Evolutionary conservation across 1,140 invertebrate genomes (phyloP).

Genomic region (Galleria mellonella): DNA sequence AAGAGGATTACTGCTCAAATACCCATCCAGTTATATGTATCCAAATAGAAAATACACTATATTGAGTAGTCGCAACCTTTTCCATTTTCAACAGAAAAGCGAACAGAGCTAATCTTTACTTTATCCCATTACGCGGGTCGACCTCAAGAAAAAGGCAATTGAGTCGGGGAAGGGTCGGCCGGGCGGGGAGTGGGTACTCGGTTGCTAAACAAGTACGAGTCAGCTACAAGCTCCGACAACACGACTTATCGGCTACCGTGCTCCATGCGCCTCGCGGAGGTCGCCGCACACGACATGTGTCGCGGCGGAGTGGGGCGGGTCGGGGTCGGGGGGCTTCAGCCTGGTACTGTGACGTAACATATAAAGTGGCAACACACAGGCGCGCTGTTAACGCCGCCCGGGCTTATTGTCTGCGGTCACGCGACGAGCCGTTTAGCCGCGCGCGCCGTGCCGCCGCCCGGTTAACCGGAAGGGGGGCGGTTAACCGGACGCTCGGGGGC

Average conservation of each 20-base stretch:
- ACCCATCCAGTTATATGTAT: no score
- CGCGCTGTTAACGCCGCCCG: slow-evolving; percentile 69
- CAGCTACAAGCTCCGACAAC: slow-evolving; percentile 45
- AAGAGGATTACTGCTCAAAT: no score
- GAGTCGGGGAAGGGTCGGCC: slow-evolving; percentile 34
- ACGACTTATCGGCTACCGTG: slow-evolving; percentile 48
- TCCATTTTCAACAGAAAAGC: slow-evolving; percentile 49
- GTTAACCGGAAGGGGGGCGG: slow-evolving; percentile 72
- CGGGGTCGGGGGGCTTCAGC: slow-evolving; percentile 19
- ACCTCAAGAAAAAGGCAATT: slow-evolving; percentile 68
- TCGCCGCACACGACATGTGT: slow-evolving; percentile 26
- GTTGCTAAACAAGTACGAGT: slow-evolving; percentile 50
- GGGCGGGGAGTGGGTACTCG: slow-evolving; percentile 17
- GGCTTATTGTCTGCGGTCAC: slow-evolving; percentile 73
- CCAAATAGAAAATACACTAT: slow-evolving; percentile 16
- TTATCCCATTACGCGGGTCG: slow-evolving; percentile 62
- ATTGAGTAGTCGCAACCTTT: slow-evolving; percentile 34
- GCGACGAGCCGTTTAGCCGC: slow-evolving; percentile 72
- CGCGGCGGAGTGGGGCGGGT: slow-evolving; percentile 17
- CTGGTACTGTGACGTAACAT: slow-evolving; percentile 65
- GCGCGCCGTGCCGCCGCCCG: slow-evolving; percentile 62
- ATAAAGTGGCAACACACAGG: slow-evolving; percentile 73
- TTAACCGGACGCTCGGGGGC: slow-evolving; percentile 69
- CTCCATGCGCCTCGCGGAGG: slow-evolving; percentile 4
- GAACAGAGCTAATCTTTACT: slow-evolving; percentile 62